Conservation (phyloP, 2,113 vertebrate genomes). For the Numida meleagris region DNA sequence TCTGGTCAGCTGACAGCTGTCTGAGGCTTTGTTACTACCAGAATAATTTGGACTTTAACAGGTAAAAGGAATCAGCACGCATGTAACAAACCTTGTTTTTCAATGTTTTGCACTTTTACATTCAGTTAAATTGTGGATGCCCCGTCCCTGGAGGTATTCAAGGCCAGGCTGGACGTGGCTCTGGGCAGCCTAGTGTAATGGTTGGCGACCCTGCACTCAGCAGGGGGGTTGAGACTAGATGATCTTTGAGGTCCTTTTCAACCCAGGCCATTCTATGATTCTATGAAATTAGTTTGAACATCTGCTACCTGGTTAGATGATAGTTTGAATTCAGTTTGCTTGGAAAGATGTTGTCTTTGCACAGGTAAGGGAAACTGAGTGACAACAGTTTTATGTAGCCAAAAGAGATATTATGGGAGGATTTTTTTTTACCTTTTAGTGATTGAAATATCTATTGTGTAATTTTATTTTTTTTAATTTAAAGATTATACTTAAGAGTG, state of each 20-base stretch:
- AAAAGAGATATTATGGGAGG: not conserved
- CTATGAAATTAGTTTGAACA: not conserved
- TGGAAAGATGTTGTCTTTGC: not conserved
- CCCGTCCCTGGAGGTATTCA: too few relatives aligned
- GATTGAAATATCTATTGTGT: not conserved
- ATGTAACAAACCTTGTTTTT: not conserved
- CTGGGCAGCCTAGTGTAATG: too few relatives aligned
- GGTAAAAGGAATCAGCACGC: not conserved
- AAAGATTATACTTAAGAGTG: not conserved
- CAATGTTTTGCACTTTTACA: not conserved
- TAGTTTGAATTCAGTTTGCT: not conserved
- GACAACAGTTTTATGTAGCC: not conserved
- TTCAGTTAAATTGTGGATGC: too few relatives aligned
- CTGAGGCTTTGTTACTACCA: not conserved
- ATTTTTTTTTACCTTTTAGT: not conserved
- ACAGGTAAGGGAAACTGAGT: not conserved
- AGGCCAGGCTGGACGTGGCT: too few relatives aligned
- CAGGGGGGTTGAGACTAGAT: too few relatives aligned
- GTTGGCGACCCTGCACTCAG: too few relatives aligned
- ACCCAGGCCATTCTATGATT: too few relatives aligned
- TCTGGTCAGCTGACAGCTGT: not conserved
- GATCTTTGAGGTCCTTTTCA: too few relatives aligned
- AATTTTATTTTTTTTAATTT: not conserved
- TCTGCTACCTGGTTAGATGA: not conserved
- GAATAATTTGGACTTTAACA: not conserved